Evolutionary conservation across 2,888 invertebrate genomes (phyloP), one percentile per base, ranked within the genome.

Genomic region (Neocrepidodera transversa): DNA sequence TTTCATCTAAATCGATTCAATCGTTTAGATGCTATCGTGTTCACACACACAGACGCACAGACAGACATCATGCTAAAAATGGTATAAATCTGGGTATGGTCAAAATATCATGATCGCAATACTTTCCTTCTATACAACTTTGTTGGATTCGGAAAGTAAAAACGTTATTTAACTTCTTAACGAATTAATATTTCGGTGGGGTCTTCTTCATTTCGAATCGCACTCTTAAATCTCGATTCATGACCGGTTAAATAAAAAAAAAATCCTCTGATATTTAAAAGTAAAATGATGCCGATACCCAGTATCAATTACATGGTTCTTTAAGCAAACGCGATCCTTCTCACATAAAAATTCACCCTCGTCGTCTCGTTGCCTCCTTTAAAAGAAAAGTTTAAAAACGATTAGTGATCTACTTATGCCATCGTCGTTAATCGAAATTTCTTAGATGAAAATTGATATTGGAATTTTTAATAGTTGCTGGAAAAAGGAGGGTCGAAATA

Each of bases 271-370:
- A 68, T 71, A 69, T 72, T 71, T 72, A 61, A 71, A 72, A 71
- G 69, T 69, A 64, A 71, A 71, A 72, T 72, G 70, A 71, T 69
- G 69, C 70, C 70, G 70, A 72, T 72, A 72, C 73, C 72, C 70
- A 70, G 72, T 74, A 75, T 74, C 75, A 75, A 75, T 75, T 75
- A 75, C 75, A 73, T 71, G 75, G 70, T 71, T 68, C 71, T 75
- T 75, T 74, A 74, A 69, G 70, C 72, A 64, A 64, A 56, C 68
- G 67, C 65, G 70, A 71, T 69, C 71, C 68, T 68, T 66, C 65
- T 61, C 67, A 71, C 73, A 77, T 77, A 78, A 78, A 78, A 77
- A 77, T 77, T 74, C 76, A 76, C 77, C 77, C 77, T 74, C 65
- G 60, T 55, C 60, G n/a, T n/a, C 51, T 3, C 8, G 6, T 42